Conservation (phyloP, 2,797 vertebrate genomes). For the Notamacropus eugenii region DNA sequence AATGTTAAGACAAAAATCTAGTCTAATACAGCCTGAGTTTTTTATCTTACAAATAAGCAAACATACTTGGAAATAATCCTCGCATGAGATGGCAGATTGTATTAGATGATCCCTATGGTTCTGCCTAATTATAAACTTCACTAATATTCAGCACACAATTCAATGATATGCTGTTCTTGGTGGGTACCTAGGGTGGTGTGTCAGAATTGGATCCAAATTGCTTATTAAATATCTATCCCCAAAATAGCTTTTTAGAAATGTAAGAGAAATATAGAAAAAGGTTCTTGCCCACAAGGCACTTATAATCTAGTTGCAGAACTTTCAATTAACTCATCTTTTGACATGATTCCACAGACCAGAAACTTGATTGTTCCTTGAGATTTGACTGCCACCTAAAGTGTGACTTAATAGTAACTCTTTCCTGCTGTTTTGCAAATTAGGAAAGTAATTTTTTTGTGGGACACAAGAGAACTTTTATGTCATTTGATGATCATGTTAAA, state of each 20-base stretch:
- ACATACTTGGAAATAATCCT: background rate
- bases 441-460: background rate
- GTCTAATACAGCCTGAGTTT: background rate
- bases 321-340: background rate
- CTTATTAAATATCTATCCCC: background rate
- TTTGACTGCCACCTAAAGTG: background rate
- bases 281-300: background rate
- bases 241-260: background rate
- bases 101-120: background rate
- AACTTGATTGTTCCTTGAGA: background rate
- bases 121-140: background rate
- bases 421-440: background rate
- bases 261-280: background rate
- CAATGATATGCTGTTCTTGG: background rate
- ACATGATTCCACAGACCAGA: background rate
- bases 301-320: background rate
- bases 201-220: background rate
- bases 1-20: background rate
- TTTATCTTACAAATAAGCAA: background rate
- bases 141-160: background rate
- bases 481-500: background rate
- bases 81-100: background rate
- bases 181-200: background rate
- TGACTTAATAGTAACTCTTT: background rate
- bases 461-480: background rate